A percentile compares a stretch with the other conserved stretches of the same genome.
Evolutionary conservation across 2,888 invertebrate genomes (phyloP).

Genomic region (Myopa testacea): DNA sequence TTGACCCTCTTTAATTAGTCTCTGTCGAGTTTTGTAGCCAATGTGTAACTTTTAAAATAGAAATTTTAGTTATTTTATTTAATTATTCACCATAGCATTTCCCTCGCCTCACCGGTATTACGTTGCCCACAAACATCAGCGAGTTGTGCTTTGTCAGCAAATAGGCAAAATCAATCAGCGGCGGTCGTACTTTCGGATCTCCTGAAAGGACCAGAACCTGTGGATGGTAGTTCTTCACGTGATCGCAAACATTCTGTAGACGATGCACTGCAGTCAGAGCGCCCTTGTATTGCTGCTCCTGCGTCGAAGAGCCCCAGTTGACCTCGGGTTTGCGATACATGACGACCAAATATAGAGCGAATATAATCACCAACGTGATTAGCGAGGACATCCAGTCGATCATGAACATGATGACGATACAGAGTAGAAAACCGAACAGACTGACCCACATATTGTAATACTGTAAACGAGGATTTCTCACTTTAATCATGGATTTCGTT

Average conservation of each 20-base stretch:
- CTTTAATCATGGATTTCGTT: not conserved
- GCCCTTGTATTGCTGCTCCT: conserved; percentile 95
- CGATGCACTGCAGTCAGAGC: conserved; percentile 87
- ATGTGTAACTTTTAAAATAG: conserved; percentile 70
- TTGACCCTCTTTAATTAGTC: conserved; percentile 75
- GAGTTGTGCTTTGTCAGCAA: conserved; percentile 93
- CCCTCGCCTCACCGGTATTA: conserved; percentile 75
- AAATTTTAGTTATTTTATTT: not conserved
- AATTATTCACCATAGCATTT: not conserved
- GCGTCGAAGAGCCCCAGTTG: conserved; percentile 97
- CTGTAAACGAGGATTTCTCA: conserved; percentile 68
- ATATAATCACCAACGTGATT: conserved; percentile 89
- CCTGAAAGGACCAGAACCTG: conserved; percentile 89
- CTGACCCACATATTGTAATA: conserved; percentile 95
- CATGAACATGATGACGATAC: conserved; percentile 92
- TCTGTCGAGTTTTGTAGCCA: conserved; percentile 74
- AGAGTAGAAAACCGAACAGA: conserved; percentile 83
- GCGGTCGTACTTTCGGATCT: conserved; percentile 84
- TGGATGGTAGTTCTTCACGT: conserved; percentile 97
- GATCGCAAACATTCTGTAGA: conserved; percentile 87
- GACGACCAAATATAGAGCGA: conserved; percentile 91
- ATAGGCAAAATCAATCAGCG: conserved; percentile 90
- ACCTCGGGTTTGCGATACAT: conserved; percentile 96
- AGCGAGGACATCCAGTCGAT: conserved; percentile 94
- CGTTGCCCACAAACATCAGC: conserved; percentile 89